Percentiles rank a stretch among this genome's conserved stretches.
Conservation (phyloP, 2,113 vertebrate genomes). For the Lutjanus erythropterus region DNA sequence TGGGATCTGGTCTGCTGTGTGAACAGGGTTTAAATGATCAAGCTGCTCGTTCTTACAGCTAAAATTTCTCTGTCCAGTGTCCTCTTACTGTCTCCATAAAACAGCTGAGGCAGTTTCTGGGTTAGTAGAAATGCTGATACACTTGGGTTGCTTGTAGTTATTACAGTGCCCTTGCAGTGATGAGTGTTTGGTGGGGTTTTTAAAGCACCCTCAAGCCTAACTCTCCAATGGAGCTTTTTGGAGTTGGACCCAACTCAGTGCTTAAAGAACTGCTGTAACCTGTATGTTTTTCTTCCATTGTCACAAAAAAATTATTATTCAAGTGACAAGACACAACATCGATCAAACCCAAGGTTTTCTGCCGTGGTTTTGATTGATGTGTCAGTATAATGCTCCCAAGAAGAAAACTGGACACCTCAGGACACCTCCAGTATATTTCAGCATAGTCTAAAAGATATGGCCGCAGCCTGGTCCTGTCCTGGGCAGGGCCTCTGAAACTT, state of each 20-base stretch:
- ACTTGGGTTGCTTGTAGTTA: neutral
- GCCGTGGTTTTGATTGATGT: too few species aligned
- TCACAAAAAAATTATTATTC: too few species aligned
- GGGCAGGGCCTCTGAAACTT: too few species aligned
- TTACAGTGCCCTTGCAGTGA: neutral
- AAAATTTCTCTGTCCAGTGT: neutral
- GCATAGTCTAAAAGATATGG: neutral
- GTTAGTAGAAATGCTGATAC: neutral
- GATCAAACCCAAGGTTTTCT: neutral
- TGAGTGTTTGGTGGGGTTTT: neutral
- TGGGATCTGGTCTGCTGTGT: neutral
- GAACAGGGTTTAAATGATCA: too few species aligned
- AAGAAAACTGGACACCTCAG: too few species aligned
- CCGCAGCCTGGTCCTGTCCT: neutral
- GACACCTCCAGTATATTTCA: too few species aligned
- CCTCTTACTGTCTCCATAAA: neutral
- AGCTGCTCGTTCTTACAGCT: too few species aligned
- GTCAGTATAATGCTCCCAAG: too few species aligned
- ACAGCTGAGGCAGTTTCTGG: neutral
- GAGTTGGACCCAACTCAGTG: too few species aligned
- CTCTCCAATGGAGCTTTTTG: too few species aligned
- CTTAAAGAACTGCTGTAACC: neutral
- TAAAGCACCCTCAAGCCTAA: too few species aligned
- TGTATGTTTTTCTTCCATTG: too few species aligned
- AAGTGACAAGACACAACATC: neutral